Percentiles rank a stretch among this genome's conserved stretches.
These are phyloP conservation scores for Pyrrhopygopsis socrates DNA, from an alignment of 2,888 invertebrate species.

Conservation along the genomic window DNA sequence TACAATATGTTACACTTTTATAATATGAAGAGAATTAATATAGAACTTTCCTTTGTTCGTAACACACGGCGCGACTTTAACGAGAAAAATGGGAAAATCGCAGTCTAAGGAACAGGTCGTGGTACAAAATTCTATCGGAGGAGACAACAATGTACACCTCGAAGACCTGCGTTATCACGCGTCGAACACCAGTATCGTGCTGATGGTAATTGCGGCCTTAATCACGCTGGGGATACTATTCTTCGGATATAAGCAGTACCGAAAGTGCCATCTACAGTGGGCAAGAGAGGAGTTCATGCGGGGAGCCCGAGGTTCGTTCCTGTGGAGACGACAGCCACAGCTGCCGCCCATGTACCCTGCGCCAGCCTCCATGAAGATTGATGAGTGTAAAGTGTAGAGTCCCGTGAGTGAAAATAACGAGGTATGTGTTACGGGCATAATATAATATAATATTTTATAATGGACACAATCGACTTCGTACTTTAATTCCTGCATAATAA, in stretches of 20 bases:
- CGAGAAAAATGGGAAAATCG: not conserved
- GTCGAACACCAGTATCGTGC: constrained; percentile 1
- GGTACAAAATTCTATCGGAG: constrained; percentile 6
- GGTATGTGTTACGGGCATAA: not conserved
- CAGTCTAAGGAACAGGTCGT: constrained; percentile 1
- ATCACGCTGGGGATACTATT: not conserved
- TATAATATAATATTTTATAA: not conserved
- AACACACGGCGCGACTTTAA: not conserved
- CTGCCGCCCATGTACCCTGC: not conserved
- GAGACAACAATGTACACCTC: constrained; percentile 4
- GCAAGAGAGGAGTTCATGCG: constrained; percentile 4
- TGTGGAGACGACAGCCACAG: constrained; percentile 9
- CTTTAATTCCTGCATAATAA: not conserved
- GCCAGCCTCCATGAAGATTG: constrained; percentile 2
- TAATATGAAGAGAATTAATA: not conserved
- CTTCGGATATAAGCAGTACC: constrained; percentile 1
- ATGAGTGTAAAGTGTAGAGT: not conserved
- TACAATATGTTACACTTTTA: not conserved
- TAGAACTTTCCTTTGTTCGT: not conserved
- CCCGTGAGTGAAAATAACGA: constrained; percentile 3
- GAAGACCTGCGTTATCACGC: not conserved
- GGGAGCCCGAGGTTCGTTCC: not conserved
- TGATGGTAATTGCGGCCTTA: constrained; percentile 6
- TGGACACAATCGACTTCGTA: not conserved
- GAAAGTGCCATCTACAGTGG: constrained; percentile 3